Percentiles rank a stretch among this genome's conserved stretches.
Conservation (phyloP, 2,888 invertebrate genomes). For the Tenthredo distinguenda region DNA sequence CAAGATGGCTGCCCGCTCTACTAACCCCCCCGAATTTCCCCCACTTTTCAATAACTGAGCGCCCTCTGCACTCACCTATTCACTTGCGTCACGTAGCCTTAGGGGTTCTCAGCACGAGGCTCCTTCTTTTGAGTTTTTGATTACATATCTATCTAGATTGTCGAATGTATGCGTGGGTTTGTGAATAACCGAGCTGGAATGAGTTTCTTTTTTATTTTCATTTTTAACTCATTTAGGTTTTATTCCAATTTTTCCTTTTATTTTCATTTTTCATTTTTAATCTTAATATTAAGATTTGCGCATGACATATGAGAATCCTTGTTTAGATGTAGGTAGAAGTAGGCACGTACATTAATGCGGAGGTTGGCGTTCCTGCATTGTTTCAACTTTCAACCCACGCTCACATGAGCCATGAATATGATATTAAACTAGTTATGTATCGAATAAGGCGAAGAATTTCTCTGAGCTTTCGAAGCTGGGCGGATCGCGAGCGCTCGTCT, state of each 20-base stretch:
- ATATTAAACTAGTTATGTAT: constrained; percentile 29
- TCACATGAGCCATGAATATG: constrained; percentile 2
- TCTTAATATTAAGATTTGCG: background rate
- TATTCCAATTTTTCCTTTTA: background rate
- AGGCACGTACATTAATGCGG: background rate
- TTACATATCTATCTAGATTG: constrained; percentile 2
- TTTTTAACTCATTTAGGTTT: background rate
- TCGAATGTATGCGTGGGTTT: background rate
- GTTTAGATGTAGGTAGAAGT: constrained; percentile 1
- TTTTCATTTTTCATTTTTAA: background rate
- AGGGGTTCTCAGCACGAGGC: constrained; percentile 57
- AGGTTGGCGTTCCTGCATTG: constrained; percentile 26
- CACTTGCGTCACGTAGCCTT: constrained; percentile 68
- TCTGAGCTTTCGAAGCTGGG: background rate
- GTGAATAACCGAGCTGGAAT: background rate
- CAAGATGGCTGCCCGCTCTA: constrained; percentile 63
- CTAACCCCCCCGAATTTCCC: constrained; percentile 56
- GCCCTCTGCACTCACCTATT: constrained; percentile 65
- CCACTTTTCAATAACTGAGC: constrained; percentile 63
- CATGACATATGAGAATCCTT: constrained; percentile 18
- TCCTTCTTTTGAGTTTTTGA: background rate
- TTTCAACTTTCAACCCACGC: constrained; percentile 39
- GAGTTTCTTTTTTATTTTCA: background rate
- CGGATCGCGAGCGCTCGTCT: background rate
- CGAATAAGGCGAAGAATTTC: constrained; percentile 15